Evolutionary conservation across 2,888 invertebrate species (phyloP), one percentile per base, ranked within the genome.

Genomic region (Polietes domitor): DNA sequence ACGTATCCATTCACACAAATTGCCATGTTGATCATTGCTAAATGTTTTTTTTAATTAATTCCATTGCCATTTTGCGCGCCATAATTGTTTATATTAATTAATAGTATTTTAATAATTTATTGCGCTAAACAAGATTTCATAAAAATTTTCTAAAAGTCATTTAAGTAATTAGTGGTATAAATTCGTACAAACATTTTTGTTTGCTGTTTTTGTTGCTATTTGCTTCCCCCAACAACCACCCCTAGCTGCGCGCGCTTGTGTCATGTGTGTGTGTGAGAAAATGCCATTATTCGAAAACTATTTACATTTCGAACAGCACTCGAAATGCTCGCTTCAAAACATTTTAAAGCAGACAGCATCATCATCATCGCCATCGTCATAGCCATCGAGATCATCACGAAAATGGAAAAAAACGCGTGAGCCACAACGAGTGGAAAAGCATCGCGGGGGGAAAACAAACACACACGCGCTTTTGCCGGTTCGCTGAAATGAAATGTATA

Each of bases 111-210:
- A 68, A 68, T 68, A 68, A 68, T 68, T 68, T 37, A 68, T 68
- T 68, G 43, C 43, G 43, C 68, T 41, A 41, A 41, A 43, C 68
- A 43, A 37, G 41, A 24, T 43, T 68, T 68, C 43, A 68, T 68
- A 43, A 68, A 68, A 12, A 15, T 68, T n/a, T 68, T 68, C 68
- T 65, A 78, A 79, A 83, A 83, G 72, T 76, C 72, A 83, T 83
- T 83, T 75, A 75, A 71, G 77, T 80, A 80, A 83, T 83, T 80
- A 77, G 72, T 75, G 77, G 50, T 15, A 77, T 63, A 68, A 21
- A 68, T 68, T 43, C 37, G 43, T 43, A 43, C 12, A 24, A 15
- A 58, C 26, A 53, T 15, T 32, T 0, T 9, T 28, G 5, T 6
- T 43, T 55, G 50, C 53, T 41, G 17, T 63, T 32, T 47, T 15